Base-by-base conservation (phyloP, 1,140 invertebrate species). In the Apis dorsata region DNA sequence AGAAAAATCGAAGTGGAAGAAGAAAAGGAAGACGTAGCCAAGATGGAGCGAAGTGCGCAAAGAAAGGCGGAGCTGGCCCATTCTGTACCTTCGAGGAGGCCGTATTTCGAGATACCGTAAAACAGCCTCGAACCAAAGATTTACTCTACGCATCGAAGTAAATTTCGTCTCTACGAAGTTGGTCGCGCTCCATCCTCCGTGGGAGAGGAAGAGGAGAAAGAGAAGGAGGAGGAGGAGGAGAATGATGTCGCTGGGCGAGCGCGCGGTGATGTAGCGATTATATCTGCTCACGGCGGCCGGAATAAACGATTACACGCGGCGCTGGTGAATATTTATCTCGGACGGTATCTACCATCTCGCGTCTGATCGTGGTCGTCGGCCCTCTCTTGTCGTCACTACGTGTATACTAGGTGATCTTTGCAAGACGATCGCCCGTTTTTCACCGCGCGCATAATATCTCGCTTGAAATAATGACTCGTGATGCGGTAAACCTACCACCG, bases 291-390 rank as follows among this genome's bases (percentile, higher is more conserved):
- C 82, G 68, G 77, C 78, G 82, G 69, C 77, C 70, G 69, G 82
- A 80, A 84, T 80, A 80, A 84, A 84, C 77, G 82, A 84, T 84
- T 84, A 84, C 82, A 84, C 78, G 63, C 77, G 77, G 70, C 78
- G 82, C 57, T 80, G 82, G 69, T 84, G 82, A 84, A 84, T 84
- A 84, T 84, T 84, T 84, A 84, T 84, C 82, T 84, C 82, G 77
- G 59, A 62, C 59, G 74, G 70, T 84, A 84, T 84, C 82, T 84
- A 84, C 77, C 69, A 84, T 84, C 82, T 80, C 63, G 70, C 55
- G 77, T 83, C 81, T 79, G 81, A 83, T 84, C 77, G 34, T 7
- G 63, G 57, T 57, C 62, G 70, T 66, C 19, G 69, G n/a, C 21
- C 28, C 77, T 73, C 62, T 66, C 82, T 84, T 73, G 82, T 73